Conservation (phyloP, 2,888 invertebrate species). For the Leptopilina myrica region DNA sequence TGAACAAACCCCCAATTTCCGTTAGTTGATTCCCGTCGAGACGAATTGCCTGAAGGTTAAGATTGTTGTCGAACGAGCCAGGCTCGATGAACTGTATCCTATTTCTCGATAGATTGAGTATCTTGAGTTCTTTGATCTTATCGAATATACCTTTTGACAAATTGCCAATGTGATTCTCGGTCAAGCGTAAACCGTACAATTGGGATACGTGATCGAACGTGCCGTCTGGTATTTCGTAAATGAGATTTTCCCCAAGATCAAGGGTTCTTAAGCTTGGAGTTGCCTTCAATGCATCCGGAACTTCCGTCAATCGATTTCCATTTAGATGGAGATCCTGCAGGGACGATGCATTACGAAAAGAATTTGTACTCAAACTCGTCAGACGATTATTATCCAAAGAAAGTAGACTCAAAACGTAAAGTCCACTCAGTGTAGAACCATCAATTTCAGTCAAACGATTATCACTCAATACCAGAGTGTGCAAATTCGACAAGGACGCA, state of each 20-base stretch:
- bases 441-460: slow-evolving; percentile 87
- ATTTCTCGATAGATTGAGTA: slow-evolving; percentile 90
- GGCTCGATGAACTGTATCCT: slow-evolving; percentile 88
- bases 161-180: slow-evolving; percentile 90
- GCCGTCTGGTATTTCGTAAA: slow-evolving; percentile 86
- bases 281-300: slow-evolving; percentile 86
- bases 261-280: slow-evolving; percentile 88
- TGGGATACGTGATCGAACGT: slow-evolving; percentile 89
- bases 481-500: slow-evolving; percentile 86
- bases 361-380: slow-evolving; percentile 84
- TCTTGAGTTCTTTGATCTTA: slow-evolving; percentile 87
- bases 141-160: slow-evolving; percentile 88
- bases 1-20: slow-evolving; percentile 88
- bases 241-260: slow-evolving; percentile 91
- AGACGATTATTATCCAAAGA: slow-evolving; percentile 90
- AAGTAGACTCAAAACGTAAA: slow-evolving; percentile 86
- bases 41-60: slow-evolving; percentile 88
- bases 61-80: slow-evolving; percentile 87
- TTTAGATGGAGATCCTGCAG: slow-evolving; percentile 90
- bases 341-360: slow-evolving; percentile 87
- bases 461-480: slow-evolving; percentile 88
- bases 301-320: slow-evolving; percentile 86
- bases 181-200: slow-evolving; percentile 88
- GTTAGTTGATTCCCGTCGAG: slow-evolving; percentile 89
- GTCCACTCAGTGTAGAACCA: slow-evolving; percentile 86